Evolutionary conservation across 2,113 vertebrate genomes (phyloP), one percentile per base, ranked within the genome.

Genomic region (Cyanocitta stelleri): DNA sequence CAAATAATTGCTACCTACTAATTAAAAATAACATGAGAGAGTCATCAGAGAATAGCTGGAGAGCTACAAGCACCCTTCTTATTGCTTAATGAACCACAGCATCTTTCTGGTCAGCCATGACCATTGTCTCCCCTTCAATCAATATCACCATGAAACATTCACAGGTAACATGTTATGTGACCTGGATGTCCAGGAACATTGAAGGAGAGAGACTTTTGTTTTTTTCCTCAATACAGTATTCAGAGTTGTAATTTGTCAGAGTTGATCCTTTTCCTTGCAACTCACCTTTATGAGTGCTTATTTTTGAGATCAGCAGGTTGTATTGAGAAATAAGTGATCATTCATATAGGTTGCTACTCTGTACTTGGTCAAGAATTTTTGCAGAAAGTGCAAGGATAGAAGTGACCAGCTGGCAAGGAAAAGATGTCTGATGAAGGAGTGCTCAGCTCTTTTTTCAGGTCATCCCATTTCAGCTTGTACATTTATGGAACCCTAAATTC

Each of bases 201-300:
- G 18, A 72, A 75, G 11, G 27, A 46, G 14, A 66, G 2, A 68
- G 9, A 10, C 7, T 62, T 72, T 6, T 46, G 11, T 1, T 20
- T 20, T 91, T 46, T 61, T n/a, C 30, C 27, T 44, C 7, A 52
- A 2, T 18, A 61, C 39, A 74, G 11, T 41, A 41, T 52, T 85
- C 23, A 56, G 41, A 51, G 4, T 13, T 54, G 6, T 46, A 55
- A 73, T 77, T 27, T 59, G 30, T 1, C 5, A 85, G 41, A 43
- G 2, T 39, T 79, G 33, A 7, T 49, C 19, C 10, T 59, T 64
- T 63, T 22, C 5, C 22, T 13, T 16, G 5, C 9, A 39, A 13
- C 3, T 56, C 51, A 30, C 5, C 2, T 21, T 49, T 27, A 33
- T 0, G 1, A 46, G 26, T 59, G 7, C 8, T 48, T 18, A 27